Conservation (phyloP, 2,888 invertebrate genomes). For the Spilarctia lutea region DNA sequence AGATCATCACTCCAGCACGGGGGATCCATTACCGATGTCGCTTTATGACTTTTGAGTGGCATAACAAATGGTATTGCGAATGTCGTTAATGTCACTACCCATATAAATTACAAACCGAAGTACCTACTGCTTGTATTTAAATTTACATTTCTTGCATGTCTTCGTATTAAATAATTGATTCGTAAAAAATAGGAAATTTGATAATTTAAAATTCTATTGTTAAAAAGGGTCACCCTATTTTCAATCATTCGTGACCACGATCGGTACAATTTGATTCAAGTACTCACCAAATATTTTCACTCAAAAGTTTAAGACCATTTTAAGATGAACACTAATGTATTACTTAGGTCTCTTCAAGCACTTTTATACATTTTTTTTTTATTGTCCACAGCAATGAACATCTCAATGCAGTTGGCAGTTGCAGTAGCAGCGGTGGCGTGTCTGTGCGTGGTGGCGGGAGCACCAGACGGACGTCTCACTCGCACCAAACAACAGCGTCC, state of each 20-base stretch:
- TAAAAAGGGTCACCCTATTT: background rate
- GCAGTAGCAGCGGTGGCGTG: constrained; percentile 71
- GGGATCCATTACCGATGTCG: constrained; percentile 14
- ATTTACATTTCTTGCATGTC: background rate
- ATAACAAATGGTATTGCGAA: constrained; percentile 7
- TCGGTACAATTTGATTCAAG: background rate
- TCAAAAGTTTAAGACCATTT: background rate
- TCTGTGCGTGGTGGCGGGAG: constrained; percentile 74
- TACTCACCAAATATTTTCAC: background rate
- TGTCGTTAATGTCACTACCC: background rate
- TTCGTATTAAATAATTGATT: background rate
- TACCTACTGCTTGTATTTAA: background rate
- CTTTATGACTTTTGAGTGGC: constrained; percentile 17
- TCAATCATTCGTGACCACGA: background rate
- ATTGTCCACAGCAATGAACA: constrained; percentile 73
- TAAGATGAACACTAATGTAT: background rate
- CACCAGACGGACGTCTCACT: constrained; percentile 70
- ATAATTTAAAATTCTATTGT: background rate
- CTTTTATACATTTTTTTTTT: background rate
- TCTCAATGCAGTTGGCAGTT: constrained; percentile 75
- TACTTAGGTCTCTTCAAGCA: background rate
- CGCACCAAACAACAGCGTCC: constrained; percentile 84
- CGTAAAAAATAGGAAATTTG: background rate
- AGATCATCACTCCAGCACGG: constrained; percentile 5
- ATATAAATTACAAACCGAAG: background rate